Base-by-base conservation (phyloP, 2,888 invertebrate genomes). In the Drosophila pullipes region DNA sequence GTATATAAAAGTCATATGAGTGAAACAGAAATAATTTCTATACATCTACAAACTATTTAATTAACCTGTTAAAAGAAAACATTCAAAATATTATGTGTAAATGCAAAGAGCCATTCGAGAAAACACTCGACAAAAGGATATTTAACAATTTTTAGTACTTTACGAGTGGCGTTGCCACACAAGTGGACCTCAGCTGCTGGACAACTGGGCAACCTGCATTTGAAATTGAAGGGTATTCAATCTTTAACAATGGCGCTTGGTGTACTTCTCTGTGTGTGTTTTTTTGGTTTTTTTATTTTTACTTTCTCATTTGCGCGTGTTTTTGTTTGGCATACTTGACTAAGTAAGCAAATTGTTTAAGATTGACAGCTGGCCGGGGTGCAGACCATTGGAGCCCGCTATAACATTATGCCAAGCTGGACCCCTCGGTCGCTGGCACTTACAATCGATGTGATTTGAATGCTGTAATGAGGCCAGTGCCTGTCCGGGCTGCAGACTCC, bases 321-420 rank as follows among this genome's bases (percentile, higher is more conserved):
- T 87, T 69, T 85, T 82, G 71, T 82, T 86, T 76, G 83, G 71
- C 78, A 85, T 74, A 85, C 78, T 88, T 81, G 62, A 89, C 78
- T 85, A 81, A 88, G 78, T 83, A 85, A 83, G 83, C 86, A 88
- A 85, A 89, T 88, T 85, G 81, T 81, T 88, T 78, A 81, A 76
- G 85, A 83, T 76, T 88, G 89, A 85, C 84, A 85, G 85, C 76
- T 73, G 82, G 49, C 49, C 53, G 77, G 57, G 47, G 47, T 33
- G 58, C 25, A 52, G 60, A 35, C 77, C 57, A 55, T 49, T 69
- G 69, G 28, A 49, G 44, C 41, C 63, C 31, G 49, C 44, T 53
- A 39, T 25, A 62, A 28, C 22, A 58, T 50, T 55, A 76, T 31
- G 18, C 58, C 54, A 37, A 30, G 59, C 11, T 39, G 52, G 57